phyloP scores from a whole-genome alignment of 2,113 vertebrate species.

The Larimichthys crocea region DNA sequence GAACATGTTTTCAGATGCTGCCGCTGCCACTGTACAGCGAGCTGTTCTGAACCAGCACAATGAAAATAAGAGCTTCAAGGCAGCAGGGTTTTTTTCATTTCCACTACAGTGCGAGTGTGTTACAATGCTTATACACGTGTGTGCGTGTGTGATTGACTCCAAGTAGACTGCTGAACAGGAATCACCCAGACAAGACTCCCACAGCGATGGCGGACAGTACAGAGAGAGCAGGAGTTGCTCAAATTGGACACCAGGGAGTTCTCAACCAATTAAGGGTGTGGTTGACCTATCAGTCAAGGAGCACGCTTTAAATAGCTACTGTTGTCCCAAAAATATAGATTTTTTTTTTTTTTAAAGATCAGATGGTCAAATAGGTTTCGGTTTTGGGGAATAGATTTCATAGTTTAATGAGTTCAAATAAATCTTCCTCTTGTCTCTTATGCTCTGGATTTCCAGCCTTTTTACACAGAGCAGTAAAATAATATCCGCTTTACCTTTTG shows the following conservation, averaged over 20 bases:
- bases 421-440: background rate
- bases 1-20: background rate
- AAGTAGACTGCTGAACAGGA: slow-evolving; percentile 22
- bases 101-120: background rate
- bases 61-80: background rate
- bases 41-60: slow-evolving; percentile 1
- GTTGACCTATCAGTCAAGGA: slow-evolving; percentile 60
- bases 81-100: background rate
- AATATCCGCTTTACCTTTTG: background rate
- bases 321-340: slow-evolving; percentile 4
- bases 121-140: background rate
- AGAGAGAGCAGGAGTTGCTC: slow-evolving; percentile 22
- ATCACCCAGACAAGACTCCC: slow-evolving; percentile 50
- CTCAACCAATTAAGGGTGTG: slow-evolving; percentile 66
- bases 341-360: background rate
- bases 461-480: background rate
- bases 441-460: background rate
- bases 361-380: background rate
- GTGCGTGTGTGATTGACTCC: slow-evolving; percentile 29
- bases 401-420: background rate
- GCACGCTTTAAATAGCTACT: slow-evolving; percentile 11
- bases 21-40: background rate
- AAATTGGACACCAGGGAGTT: slow-evolving; percentile 65
- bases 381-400: background rate
- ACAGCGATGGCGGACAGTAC: slow-evolving; percentile 9